Evolutionary conservation across 2,888 invertebrate genomes (phyloP).

Genomic region (Lottia scabra): DNA sequence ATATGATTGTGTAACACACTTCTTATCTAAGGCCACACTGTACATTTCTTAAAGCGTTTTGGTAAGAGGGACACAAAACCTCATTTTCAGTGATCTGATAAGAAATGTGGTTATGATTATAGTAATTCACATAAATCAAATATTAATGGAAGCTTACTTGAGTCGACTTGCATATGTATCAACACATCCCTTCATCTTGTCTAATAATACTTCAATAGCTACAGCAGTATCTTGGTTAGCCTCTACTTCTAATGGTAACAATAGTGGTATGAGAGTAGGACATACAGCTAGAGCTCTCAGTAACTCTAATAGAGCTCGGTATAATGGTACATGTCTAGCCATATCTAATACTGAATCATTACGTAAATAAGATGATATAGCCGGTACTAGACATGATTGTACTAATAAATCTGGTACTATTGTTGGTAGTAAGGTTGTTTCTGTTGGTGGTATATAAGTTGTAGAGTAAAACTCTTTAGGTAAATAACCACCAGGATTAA

Average conservation of each 20-base stretch:
- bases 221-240: slow-evolving; percentile 67
- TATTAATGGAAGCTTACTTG: slow-evolving; percentile 52
- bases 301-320: slow-evolving; percentile 84
- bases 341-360: slow-evolving; percentile 97
- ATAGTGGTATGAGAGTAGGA: slow-evolving; percentile 74
- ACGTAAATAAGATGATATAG: slow-evolving; percentile 88
- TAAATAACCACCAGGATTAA: slow-evolving; percentile 76
- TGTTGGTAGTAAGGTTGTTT: slow-evolving; percentile 53
- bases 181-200: slow-evolving; percentile 90
- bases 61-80: no score
- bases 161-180: slow-evolving; percentile 83
- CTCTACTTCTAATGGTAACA: slow-evolving; percentile 73
- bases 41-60: no score
- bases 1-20: no score
- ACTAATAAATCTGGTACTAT: slow-evolving; percentile 83
- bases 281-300: slow-evolving; percentile 79
- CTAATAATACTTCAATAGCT: slow-evolving; percentile 82
- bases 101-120: no score
- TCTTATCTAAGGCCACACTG: no score
- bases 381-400: slow-evolving; percentile 87
- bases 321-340: slow-evolving; percentile 95
- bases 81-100: no score
- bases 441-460: slow-evolving; percentile 33
- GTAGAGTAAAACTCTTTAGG: slow-evolving; percentile 46
- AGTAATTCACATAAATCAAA: neutral